phyloP scores from a whole-genome alignment of 2,888 invertebrate species.

The Nezara viridula region DNA sequence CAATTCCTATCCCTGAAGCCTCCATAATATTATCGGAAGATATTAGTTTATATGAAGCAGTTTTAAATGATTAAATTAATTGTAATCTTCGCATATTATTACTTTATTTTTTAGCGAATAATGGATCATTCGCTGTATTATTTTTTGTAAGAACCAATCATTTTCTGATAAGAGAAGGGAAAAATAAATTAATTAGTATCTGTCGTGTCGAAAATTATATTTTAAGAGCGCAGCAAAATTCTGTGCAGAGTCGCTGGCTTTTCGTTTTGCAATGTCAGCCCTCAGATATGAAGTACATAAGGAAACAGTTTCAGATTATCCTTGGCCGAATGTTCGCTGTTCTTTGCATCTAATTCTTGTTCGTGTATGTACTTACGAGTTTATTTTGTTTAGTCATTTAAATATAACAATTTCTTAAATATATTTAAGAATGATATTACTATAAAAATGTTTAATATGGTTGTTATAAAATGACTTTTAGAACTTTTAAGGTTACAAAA shows the following conservation, averaged over 20 bases:
- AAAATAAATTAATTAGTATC: neutral
- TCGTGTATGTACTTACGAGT: neutral
- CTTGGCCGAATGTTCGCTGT: neutral
- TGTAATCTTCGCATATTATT: too few species aligned
- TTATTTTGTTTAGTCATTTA: neutral
- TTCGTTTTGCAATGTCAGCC: neutral
- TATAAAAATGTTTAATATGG: too few species aligned
- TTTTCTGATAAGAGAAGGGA: neutral
- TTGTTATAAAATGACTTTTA: too few species aligned
- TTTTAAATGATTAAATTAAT: too few species aligned
- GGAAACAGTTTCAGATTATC: neutral
- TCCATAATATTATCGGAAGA: too few species aligned
- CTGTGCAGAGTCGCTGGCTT: neutral
- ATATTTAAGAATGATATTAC: too few species aligned
- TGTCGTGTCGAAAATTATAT: neutral
- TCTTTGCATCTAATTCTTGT: neutral
- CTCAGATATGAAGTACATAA: neutral
- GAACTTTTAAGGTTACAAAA: too few species aligned
- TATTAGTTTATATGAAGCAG: too few species aligned
- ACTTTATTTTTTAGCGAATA: too few species aligned
- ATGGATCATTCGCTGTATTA: too few species aligned
- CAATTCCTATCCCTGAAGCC: too few species aligned
- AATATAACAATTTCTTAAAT: too few species aligned
- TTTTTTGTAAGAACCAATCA: neutral
- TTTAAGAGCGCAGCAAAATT: slow-evolving; percentile 13